Evolutionary conservation across 2,113 vertebrate genomes (phyloP).

Genomic region (Sakesphorus luctuosus): DNA sequence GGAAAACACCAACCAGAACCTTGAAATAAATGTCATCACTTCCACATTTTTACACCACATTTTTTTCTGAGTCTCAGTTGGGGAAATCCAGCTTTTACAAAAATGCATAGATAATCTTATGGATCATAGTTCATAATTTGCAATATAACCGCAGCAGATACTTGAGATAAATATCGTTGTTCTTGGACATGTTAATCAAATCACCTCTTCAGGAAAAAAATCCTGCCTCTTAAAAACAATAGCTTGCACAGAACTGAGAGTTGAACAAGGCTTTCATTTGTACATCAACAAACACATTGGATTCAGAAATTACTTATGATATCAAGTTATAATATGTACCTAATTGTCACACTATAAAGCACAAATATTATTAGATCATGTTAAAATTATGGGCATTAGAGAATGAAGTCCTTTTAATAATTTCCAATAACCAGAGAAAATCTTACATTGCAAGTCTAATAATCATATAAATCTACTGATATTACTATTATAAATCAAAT

Average conservation of each 20-base stretch:
- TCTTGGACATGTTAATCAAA: conserved; percentile 37
- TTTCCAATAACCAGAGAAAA: background rate
- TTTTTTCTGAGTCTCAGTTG: background rate
- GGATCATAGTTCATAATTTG: background rate
- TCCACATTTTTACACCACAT: background rate
- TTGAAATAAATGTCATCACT: background rate
- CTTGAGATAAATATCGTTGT: background rate
- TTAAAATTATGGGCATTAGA: background rate
- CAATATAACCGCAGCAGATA: background rate
- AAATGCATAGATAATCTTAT: background rate
- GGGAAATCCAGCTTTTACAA: background rate
- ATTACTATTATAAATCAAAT: conserved; percentile 8
- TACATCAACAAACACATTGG: background rate
- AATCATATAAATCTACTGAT: background rate
- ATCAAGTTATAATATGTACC: background rate
- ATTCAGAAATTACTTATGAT: background rate
- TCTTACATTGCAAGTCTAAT: background rate
- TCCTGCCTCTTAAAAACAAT: background rate
- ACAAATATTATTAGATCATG: background rate
- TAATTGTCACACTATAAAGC: background rate
- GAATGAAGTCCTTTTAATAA: background rate
- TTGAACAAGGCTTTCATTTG: conserved; percentile 1
- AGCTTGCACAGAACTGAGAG: background rate
- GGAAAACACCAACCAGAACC: background rate
- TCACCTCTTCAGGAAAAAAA: background rate